Percentiles rank a stretch among this genome's conserved stretches.
These are phyloP conservation scores for Proisotoma minuta DNA, from an alignment of 2,888 invertebrate species.

Conservation along the genomic window DNA sequence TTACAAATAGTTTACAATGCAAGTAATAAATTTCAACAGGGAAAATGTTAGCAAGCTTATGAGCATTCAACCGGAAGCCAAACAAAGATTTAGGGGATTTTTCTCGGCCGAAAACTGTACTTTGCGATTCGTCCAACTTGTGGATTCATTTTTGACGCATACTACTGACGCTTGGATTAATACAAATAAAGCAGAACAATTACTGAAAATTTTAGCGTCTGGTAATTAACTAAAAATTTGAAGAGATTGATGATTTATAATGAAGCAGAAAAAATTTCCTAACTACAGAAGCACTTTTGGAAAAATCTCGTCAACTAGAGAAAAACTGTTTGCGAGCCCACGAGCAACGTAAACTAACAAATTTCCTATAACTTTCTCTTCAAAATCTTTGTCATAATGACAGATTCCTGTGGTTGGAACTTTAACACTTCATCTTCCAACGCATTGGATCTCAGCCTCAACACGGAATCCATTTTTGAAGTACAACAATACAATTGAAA, in stretches of 20 bases:
- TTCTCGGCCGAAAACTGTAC: not conserved
- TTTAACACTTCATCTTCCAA: too few species aligned
- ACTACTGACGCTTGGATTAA: too few species aligned
- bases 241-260: not conserved
- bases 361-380: too few species aligned
- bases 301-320: not conserved
- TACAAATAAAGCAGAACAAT: not conserved
- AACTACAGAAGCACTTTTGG: not conserved
- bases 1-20: not conserved
- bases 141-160: not conserved
- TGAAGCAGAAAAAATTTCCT: too few species aligned
- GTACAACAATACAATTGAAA: too few species aligned
- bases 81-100: not conserved
- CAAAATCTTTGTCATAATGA: too few species aligned
- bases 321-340: not conserved
- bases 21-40: too few species aligned
- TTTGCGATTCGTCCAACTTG: not conserved
- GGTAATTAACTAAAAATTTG: not conserved
- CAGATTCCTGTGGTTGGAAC: too few species aligned
- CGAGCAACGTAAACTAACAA: too few species aligned
- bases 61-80: conserved; percentile 5
- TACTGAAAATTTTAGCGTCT: not conserved
- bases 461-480: too few species aligned
- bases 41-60: not conserved
- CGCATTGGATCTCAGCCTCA: too few species aligned